Evolutionary conservation across 2,888 invertebrate species (phyloP).

Genomic region (Scelioninae gen. 1): DNA sequence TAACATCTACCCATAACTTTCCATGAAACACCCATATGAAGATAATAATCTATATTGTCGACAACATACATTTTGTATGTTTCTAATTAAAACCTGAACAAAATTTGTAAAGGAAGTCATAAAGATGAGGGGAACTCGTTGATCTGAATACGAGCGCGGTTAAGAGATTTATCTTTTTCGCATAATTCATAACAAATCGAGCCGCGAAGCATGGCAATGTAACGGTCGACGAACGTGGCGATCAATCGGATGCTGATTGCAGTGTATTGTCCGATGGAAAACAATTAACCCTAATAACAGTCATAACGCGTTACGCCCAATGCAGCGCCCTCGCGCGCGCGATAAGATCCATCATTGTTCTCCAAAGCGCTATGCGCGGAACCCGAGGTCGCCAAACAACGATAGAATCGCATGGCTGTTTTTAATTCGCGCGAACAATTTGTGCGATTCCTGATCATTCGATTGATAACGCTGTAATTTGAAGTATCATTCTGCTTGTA

Average conservation of each 20-base stretch:
- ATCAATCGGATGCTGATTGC: slow-evolving; percentile 74
- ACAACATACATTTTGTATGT: background rate
- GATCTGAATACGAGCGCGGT: slow-evolving; percentile 51
- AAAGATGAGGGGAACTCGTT: slow-evolving; percentile 39
- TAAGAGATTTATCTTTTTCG: slow-evolving; percentile 66
- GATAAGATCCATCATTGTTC: slow-evolving; percentile 72
- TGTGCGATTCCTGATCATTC: slow-evolving; percentile 61
- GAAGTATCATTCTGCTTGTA: slow-evolving; percentile 54
- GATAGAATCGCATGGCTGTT: slow-evolving; percentile 66
- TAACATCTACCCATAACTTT: too few relatives aligned
- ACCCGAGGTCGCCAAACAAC: slow-evolving; percentile 59
- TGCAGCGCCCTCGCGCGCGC: slow-evolving; percentile 65
- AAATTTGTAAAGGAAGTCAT: slow-evolving; percentile 52
- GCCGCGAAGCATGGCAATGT: slow-evolving; percentile 62
- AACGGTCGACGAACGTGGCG: slow-evolving; percentile 72
- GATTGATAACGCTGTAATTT: slow-evolving; percentile 59
- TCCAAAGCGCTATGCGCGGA: slow-evolving; percentile 53
- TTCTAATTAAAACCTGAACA: slow-evolving; percentile 9
- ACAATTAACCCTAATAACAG: slow-evolving; percentile 82
- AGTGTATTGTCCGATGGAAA: slow-evolving; percentile 73
- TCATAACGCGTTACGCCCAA: slow-evolving; percentile 79
- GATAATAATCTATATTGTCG: background rate
- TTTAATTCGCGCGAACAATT: slow-evolving; percentile 70
- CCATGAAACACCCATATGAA: too few relatives aligned
- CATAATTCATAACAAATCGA: slow-evolving; percentile 75